These are phyloP conservation scores for Montipora efflorescens DNA, from an alignment of 64 coral and sea anemone species.

Conservation along the genomic window DNA sequence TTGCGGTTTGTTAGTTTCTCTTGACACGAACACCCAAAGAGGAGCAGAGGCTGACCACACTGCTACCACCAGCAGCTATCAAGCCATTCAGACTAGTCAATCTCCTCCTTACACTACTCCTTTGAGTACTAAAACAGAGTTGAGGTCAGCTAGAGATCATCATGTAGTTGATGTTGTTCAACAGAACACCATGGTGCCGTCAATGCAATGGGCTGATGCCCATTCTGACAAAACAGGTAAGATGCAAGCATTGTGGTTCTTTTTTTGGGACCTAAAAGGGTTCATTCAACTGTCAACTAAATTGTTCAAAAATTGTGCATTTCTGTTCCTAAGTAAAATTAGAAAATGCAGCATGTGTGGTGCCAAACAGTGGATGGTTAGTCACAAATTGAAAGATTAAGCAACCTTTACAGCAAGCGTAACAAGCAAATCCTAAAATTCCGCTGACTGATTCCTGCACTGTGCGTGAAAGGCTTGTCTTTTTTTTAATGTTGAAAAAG, in stretches of 20 bases:
- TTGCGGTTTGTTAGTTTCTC: neutral
- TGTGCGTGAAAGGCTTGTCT: too few species aligned
- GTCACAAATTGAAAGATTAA: too few species aligned
- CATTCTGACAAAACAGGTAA: conserved; percentile 54
- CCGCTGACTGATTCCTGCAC: too few species aligned
- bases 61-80: neutral
- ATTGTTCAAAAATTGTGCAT: too few species aligned
- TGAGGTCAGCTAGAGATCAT: conserved; percentile 42
- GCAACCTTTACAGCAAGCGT: neutral
- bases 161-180: conserved; percentile 65
- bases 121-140: conserved; percentile 46
- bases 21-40: neutral
- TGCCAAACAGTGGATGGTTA: too few species aligned
- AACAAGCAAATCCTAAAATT: too few species aligned
- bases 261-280: neutral
- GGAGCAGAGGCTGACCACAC: neutral
- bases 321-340: too few species aligned
- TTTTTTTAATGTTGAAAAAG: too few species aligned
- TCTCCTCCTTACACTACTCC: conserved; percentile 21
- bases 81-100: neutral
- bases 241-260: neutral
- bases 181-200: conserved; percentile 33
- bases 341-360: too few species aligned
- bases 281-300: neutral
- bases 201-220: conserved; percentile 43